Percentiles rank a stretch among this genome's conserved stretches.
These are phyloP conservation scores for Lepisosteus osseus DNA, from an alignment of 2,113 vertebrate genomes.

Conservation along the genomic window DNA sequence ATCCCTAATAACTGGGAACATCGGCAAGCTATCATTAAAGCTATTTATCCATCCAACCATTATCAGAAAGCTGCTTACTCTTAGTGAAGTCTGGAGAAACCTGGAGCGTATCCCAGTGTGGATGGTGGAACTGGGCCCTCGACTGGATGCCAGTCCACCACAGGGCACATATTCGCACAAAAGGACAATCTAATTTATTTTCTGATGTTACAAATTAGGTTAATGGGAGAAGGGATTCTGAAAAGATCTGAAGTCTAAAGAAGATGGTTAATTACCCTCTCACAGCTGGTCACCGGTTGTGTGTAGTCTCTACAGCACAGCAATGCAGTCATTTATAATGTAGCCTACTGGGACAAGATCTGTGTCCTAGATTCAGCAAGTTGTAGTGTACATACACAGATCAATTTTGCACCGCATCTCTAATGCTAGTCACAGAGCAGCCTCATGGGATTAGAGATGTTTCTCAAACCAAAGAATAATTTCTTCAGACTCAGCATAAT, in stretches of 20 bases:
- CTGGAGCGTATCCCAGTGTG: too few relatives aligned
- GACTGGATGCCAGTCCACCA: too few relatives aligned
- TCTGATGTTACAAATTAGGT: background rate
- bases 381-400: constrained; percentile 40
- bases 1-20: too few relatives aligned
- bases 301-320: background rate
- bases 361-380: constrained; percentile 42
- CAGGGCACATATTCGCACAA: too few relatives aligned
- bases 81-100: too few relatives aligned
- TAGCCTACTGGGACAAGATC: constrained; percentile 31
- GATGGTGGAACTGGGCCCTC: too few relatives aligned
- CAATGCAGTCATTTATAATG: constrained; percentile 32
- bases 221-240: background rate
- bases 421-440: constrained; percentile 1
- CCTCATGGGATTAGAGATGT: constrained; percentile 36
- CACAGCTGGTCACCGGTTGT: constrained; percentile 33
- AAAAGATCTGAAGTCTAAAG: background rate
- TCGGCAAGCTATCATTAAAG: too few relatives aligned
- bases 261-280: constrained; percentile 15
- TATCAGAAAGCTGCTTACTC: too few relatives aligned
- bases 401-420: constrained; percentile 49
- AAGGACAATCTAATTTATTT: too few relatives aligned
- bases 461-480: constrained; percentile 39
- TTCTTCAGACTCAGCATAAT: background rate
- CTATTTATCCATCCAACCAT: too few relatives aligned